Evolutionary conservation across 2,888 invertebrate genomes (phyloP), one percentile per base, ranked within the genome.

Genomic region (Pantelozetes paolii): DNA sequence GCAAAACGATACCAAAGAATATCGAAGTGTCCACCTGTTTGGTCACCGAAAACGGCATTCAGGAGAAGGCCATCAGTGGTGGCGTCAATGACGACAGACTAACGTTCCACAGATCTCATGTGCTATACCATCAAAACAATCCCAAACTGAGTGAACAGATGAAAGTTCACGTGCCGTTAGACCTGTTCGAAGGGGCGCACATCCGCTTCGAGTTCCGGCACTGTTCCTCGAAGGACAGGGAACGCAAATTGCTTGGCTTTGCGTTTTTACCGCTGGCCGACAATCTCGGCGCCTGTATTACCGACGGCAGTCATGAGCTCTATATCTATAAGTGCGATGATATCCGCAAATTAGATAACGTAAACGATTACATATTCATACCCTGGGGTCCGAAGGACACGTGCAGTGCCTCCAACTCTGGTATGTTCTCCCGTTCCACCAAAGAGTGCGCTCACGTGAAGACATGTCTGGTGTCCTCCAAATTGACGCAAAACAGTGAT

Each of bases 401-500:
- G 18, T 36, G 30, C n/a, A 59, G 40, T 20, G 48, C 77, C 73
- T 8, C 77, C 72, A 42, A 76, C 70, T 42, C 77, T 73, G 69
- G 75, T 54, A 54, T 74, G 71, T 40, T 48, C 72, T 28, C 23
- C 74, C 18, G 77, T 77, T 28, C 79, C 77, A 48, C 67, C 2
- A 74, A 74, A 62, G 96, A 96, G 83, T 86, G 88, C 18, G 89
- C 94, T 75, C 87, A 87, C 57, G 87, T 96, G 13, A 88, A 87
- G 79, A 94, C 95, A 0, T 82, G 92, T 54, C 85, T 97, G 30
- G 95, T 94, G 82, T 96, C 96, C 28, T 96, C 96, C n/a, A 97
- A 97, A 82, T 85, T 96, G 11, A 96, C 97, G 0, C 96, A 96
- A 83, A 96, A 96, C 81, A 90, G 91, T 80, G 94, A 96, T 83